Evolutionary conservation across 2,113 vertebrate genomes (phyloP).

Genomic region (Cathartes aura): DNA sequence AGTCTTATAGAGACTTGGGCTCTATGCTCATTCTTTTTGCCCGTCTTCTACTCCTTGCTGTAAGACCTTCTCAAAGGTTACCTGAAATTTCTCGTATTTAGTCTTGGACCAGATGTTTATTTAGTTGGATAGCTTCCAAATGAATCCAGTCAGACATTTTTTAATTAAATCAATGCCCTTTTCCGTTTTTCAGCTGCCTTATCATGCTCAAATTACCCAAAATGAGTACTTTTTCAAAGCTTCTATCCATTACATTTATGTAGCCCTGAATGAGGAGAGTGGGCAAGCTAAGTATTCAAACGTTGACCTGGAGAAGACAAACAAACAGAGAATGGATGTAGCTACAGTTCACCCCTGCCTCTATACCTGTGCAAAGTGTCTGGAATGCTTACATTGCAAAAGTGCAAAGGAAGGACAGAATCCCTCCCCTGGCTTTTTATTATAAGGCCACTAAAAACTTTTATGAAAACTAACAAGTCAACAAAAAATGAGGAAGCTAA

Average conservation of each 20-base stretch:
- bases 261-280: neutral
- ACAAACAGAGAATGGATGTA: neutral
- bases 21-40: neutral
- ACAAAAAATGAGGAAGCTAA: neutral
- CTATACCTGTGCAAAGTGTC: neutral
- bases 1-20: neutral
- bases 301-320: neutral
- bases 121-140: constrained; percentile 3
- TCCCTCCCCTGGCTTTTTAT: neutral
- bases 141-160: neutral
- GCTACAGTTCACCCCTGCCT: neutral
- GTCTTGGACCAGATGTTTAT: neutral
- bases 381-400: neutral
- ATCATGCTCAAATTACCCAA: neutral
- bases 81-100: neutral
- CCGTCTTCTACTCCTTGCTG: neutral
- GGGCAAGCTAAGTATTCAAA: neutral
- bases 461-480: neutral
- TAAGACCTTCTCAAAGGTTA: neutral
- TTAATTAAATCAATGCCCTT: neutral
- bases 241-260: neutral
- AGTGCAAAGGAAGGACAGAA: neutral
- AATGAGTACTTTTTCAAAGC: neutral
- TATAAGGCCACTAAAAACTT: neutral
- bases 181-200: neutral